These are phyloP conservation scores for Agelastica alni DNA, from an alignment of 2,888 invertebrate genomes.

Conservation along the genomic window DNA sequence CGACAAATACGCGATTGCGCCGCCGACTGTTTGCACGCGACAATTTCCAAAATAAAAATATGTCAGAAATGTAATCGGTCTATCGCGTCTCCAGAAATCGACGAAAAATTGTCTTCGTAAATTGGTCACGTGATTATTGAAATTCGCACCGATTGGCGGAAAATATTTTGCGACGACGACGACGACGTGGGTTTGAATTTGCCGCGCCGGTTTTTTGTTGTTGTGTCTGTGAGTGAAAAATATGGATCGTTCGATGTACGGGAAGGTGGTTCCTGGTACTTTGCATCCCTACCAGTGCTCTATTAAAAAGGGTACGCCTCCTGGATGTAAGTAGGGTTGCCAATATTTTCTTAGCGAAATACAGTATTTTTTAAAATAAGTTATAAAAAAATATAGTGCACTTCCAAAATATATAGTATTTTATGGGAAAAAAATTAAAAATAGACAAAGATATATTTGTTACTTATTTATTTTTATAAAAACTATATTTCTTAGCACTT, in stretches of 20 bases:
- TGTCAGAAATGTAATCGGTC: constrained; percentile 36
- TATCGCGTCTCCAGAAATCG: constrained; percentile 29
- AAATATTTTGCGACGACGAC: constrained; percentile 3
- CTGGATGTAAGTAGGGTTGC: constrained; percentile 83
- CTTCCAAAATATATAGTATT: no score
- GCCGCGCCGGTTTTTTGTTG: constrained; percentile 29
- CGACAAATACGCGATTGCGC: constrained; percentile 44
- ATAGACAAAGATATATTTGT: no score
- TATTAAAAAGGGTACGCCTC: constrained; percentile 80
- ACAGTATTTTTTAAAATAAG: no score
- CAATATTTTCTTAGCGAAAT: no score
- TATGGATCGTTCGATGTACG: constrained; percentile 92
- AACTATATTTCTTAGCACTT: no score
- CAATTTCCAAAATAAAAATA: constrained; percentile 46
- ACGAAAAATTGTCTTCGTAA: constrained; percentile 5
- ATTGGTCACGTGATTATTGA: constrained; percentile 27
- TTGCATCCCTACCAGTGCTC: constrained; percentile 86
- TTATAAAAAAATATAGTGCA: no score
- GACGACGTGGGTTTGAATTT: constrained; percentile 39
- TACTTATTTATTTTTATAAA: no score
- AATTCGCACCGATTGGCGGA: constrained; percentile 18
- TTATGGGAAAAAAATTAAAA: no score
- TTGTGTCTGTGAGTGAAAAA: not conserved
- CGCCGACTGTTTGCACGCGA: constrained; percentile 30
- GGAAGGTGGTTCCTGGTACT: constrained; percentile 81